A percentile compares a stretch with the other conserved stretches of the same genome.
Evolutionary conservation across 2,888 invertebrate species (phyloP).

Genomic region (Merodon equestris): DNA sequence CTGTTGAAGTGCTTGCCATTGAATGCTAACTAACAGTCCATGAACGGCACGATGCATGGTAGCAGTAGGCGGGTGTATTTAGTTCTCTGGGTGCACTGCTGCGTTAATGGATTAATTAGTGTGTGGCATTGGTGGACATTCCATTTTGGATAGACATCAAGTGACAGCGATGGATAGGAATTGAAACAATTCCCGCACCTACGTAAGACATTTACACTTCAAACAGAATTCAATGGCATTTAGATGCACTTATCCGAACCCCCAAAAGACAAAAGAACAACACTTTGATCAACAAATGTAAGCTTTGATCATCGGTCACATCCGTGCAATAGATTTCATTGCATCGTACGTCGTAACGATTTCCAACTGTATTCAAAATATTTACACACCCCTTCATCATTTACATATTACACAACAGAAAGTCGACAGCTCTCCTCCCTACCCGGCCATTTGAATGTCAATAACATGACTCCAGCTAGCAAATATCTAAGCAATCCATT

Average conservation of each 20-base stretch:
- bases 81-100: constrained; percentile 37
- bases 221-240: no score
- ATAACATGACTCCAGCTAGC: not conserved
- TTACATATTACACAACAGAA: constrained; percentile 38
- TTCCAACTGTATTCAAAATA: constrained; percentile 22
- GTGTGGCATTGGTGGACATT: constrained; percentile 33
- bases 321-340: no score
- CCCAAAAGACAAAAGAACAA: no score
- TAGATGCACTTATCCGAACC: no score
- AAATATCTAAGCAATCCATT: constrained; percentile 17
- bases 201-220: not conserved
- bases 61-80: not conserved
- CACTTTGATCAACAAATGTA: no score
- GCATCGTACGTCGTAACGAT: no score
- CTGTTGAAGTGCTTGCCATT: constrained; percentile 11
- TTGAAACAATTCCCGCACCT: not conserved
- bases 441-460: constrained; percentile 11
- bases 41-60: constrained; percentile 11
- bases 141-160: constrained; percentile 7
- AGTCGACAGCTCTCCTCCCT: not conserved
- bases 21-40: constrained; percentile 23
- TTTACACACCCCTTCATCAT: constrained; percentile 35
- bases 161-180: constrained; percentile 1
- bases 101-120: constrained; percentile 55
- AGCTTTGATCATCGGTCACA: no score